phyloP scores from a whole-genome alignment of 2,113 vertebrate genomes.

The Channa argus region DNA sequence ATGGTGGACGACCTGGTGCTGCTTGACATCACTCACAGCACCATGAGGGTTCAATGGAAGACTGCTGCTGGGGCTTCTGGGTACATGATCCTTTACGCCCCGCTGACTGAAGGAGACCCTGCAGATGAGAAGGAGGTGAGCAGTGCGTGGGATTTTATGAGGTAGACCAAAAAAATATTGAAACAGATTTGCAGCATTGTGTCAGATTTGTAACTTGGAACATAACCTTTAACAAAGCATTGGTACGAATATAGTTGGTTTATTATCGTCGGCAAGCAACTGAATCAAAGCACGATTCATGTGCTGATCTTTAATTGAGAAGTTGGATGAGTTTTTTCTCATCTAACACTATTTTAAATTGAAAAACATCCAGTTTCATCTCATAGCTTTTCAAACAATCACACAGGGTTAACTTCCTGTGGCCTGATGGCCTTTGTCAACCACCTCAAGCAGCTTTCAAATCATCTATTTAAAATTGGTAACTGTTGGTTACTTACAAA shows the following conservation, averaged over 20 bases:
- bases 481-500: neutral
- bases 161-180: no score
- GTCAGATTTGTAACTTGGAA: no score
- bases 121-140: constrained; percentile 96
- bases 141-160: neutral
- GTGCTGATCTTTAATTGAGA: no score
- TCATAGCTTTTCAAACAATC: neutral
- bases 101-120: constrained; percentile 88
- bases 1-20: constrained; percentile 88
- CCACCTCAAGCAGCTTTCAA: neutral
- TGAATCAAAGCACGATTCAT: no score
- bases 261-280: no score
- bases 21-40: constrained; percentile 90
- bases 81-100: constrained; percentile 96
- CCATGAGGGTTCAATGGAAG: constrained; percentile 89
- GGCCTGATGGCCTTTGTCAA: neutral
- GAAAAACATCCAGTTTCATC: neutral
- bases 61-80: constrained; percentile 87
- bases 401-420: no score
- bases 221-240: no score
- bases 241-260: no score
- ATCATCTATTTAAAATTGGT: neutral
- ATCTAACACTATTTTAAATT: neutral
- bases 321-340: no score
- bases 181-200: no score